Base-by-base conservation (phyloP, 2,797 vertebrate species). In the Cynodonichthys magdalenae region DNA sequence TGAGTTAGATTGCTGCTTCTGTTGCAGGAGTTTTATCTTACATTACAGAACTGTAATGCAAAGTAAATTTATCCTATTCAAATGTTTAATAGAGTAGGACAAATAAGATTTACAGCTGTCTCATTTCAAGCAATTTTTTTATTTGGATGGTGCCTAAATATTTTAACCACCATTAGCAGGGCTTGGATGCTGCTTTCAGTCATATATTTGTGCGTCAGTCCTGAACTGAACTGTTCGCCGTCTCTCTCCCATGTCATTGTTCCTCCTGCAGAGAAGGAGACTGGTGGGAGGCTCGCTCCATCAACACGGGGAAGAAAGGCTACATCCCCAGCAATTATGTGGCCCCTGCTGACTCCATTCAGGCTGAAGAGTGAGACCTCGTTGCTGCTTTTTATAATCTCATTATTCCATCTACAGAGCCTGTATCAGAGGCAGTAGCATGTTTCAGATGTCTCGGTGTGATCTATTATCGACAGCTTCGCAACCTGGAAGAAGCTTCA, bases 291-390 rank as follows among this genome's bases (percentile, higher is more conserved):
- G 97, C 97, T 57, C 93, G 95, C 87, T 98, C 96, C 82, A 97
- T 98, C 88, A 97, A 95, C 85, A 96, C 96, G 0, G 96, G 96
- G 85, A 96, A 95, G 90, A 96, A 94, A 36, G 97, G 97, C 79
- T 98, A 98, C 87, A 98, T 98, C 88, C 97, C 96, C 36, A 98
- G 97, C 87, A 98, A 98, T 91, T 98, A 98, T 0, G 96, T 98
- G 82, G 97, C 96, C 74, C 97, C 97, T 53, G 96, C 97, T 50
- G 97, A 98, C 89, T 98, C 97, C 78, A 98, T 98, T 89, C 97
- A 98, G 86, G 97, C 96, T 62, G 97, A 98, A 94, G 97, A 98
- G 97, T 98, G 95, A 94, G 96, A 42, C 75, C 50, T 53, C 48
- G 48, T 52, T 59, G n/a, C 63, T 18, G 24, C 51, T 34, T 65